These are phyloP conservation scores for Oryzias sinensis DNA, from an alignment of 2,797 vertebrate species.

Conservation along the genomic window DNA sequence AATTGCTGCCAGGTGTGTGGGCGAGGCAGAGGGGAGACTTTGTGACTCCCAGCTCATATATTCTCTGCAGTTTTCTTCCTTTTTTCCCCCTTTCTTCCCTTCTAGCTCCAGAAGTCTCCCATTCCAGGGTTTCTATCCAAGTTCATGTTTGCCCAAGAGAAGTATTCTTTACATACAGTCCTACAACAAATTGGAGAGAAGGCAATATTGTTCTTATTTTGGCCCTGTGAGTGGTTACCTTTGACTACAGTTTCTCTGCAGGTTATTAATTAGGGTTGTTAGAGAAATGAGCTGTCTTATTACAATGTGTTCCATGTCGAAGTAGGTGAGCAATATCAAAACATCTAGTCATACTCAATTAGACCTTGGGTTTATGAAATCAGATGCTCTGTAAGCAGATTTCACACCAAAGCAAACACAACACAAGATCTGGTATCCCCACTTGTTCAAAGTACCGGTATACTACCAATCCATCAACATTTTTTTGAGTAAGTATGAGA, in stretches of 20 bases:
- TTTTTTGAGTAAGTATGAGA: no score
- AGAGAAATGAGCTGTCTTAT: constrained; percentile 13
- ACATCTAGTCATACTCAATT: no score
- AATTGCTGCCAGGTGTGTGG: constrained; percentile 66
- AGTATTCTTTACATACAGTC: constrained; percentile 34
- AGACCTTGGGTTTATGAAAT: no score
- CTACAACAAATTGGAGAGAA: constrained; percentile 13
- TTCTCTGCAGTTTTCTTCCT: constrained; percentile 41
- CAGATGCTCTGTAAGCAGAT: no score
- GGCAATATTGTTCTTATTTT: constrained; percentile 3
- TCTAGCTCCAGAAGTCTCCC: constrained; percentile 14
- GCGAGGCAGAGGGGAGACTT: constrained; percentile 42
- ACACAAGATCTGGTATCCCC: no score
- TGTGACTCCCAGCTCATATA: constrained; percentile 42
- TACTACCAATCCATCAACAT: no score
- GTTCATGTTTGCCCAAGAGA: constrained; percentile 30
- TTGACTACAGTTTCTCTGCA: constrained; percentile 5
- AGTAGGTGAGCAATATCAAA: background rate
- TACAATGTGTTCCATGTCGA: constrained; percentile 5
- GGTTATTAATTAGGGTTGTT: constrained; percentile 8
- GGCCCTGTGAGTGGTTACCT: background rate
- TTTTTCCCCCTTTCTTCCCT: constrained; percentile 22
- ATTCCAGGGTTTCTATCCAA: constrained; percentile 19
- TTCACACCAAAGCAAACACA: no score
- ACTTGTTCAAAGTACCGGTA: no score